These are phyloP conservation scores for Formica exsecta DNA, from an alignment of 1,140 invertebrate genomes.

Conservation along the genomic window DNA sequence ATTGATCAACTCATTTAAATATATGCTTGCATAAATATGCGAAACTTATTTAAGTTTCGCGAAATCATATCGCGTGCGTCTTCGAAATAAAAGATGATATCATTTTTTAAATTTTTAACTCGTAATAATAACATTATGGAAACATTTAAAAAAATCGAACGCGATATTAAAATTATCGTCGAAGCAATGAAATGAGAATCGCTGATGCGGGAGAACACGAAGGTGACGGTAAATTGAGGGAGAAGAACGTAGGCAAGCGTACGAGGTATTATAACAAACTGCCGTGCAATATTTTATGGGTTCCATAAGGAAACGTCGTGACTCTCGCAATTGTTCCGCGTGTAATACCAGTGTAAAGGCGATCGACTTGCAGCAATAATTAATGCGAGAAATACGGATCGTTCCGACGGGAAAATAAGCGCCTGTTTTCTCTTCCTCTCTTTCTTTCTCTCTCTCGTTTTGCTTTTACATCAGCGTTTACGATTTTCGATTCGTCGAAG, in stretches of 20 bases:
- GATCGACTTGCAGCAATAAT: conserved; percentile 62
- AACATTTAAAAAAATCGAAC: neutral
- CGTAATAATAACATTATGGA: neutral
- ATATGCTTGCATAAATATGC: neutral
- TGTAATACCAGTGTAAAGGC: conserved; percentile 63
- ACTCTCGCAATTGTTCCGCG: conserved; percentile 78
- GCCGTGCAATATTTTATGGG: conserved; percentile 81
- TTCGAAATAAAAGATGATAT: neutral
- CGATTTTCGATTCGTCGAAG: conserved; percentile 27
- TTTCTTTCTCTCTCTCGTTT: neutral
- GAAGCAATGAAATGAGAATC: conserved; percentile 56
- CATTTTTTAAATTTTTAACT: neutral
- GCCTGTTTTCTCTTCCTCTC: neutral
- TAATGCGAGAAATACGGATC: conserved; percentile 59
- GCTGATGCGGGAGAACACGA: conserved; percentile 36
- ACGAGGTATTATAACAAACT: conserved; percentile 76
- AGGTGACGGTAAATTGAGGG: conserved; percentile 63
- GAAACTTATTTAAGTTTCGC: neutral
- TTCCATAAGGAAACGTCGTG: conserved; percentile 83
- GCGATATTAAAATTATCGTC: conserved; percentile 1
- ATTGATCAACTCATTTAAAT: neutral
- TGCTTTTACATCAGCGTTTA: conserved; percentile 10
- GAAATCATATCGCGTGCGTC: neutral
- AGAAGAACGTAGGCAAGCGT: conserved; percentile 58
- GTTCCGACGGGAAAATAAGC: conserved; percentile 49